A percentile compares a stretch with the other conserved stretches of the same genome.
These are phyloP conservation scores for Neotoma lepida DNA, from an alignment of 2,113 vertebrate species.

Conservation along the genomic window DNA sequence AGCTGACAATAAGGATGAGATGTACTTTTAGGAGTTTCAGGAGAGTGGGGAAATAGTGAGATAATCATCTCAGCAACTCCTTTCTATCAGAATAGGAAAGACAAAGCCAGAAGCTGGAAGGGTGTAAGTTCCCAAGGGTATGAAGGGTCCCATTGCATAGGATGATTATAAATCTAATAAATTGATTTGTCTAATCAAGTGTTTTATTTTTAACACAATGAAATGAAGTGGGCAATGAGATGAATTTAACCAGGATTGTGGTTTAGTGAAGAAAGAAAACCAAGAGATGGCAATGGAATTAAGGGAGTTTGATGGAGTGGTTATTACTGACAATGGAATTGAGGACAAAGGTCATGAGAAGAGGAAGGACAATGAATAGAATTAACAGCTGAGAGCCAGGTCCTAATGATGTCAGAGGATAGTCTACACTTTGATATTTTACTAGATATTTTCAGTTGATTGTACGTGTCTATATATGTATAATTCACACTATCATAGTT, in stretches of 20 bases:
- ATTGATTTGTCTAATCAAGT: neutral
- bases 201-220: neutral
- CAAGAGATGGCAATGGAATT: neutral
- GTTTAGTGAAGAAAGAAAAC: conserved; percentile 32
- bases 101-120: neutral
- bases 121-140: neutral
- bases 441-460: neutral
- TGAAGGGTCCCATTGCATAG: neutral
- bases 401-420: neutral
- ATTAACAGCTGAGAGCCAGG: neutral
- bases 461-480: neutral
- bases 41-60: neutral
- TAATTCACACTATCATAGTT: neutral
- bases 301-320: neutral
- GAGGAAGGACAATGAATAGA: neutral
- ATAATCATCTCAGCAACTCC: neutral
- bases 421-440: neutral
- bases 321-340: neutral
- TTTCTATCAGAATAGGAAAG: neutral
- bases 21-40: neutral
- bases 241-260: neutral
- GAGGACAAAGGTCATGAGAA: neutral
- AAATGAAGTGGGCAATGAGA: neutral
- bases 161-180: conserved; percentile 16
- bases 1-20: neutral